phyloP scores from a whole-genome alignment of 2,797 vertebrate genomes.

The Muraenolepis orangiensis region DNA sequence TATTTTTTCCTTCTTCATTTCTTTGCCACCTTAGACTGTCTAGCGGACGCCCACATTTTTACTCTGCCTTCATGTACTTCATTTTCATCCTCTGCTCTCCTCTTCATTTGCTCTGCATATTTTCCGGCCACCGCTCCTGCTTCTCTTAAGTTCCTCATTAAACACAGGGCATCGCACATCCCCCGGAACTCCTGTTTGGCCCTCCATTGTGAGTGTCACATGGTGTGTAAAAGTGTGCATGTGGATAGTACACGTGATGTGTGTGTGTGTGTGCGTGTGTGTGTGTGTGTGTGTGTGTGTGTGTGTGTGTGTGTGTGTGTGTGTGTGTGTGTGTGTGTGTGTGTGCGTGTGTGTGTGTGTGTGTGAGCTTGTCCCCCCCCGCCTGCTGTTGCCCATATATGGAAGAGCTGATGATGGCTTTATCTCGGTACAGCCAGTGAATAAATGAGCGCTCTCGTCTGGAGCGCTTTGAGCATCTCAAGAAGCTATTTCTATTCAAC shows the following conservation, averaged over 20 bases:
- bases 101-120: conserved; percentile 16
- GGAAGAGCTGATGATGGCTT: conserved; percentile 4
- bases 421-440: conserved; percentile 18
- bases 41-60: conserved; percentile 7
- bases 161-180: conserved; percentile 14
- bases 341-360: not conserved
- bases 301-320: not conserved
- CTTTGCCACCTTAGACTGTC: conserved; percentile 23
- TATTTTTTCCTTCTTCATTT: conserved; percentile 11
- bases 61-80: conserved; percentile 3
- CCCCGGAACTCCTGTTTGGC: not conserved
- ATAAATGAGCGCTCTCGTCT: conserved; percentile 30
- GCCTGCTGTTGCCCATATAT: conserved; percentile 4
- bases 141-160: conserved; percentile 22
- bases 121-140: conserved; percentile 6
- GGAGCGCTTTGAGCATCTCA: conserved; percentile 10
- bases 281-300: not conserved
- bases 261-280: not conserved
- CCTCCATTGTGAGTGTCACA: not conserved
- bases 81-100: not conserved
- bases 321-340: not conserved
- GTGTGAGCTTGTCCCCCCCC: not conserved
- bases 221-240: not conserved
- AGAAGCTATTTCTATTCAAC: not conserved
- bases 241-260: not conserved